Conservation (phyloP, 35 echinoderm and acorn worm species). For the Diadema setosum region DNA sequence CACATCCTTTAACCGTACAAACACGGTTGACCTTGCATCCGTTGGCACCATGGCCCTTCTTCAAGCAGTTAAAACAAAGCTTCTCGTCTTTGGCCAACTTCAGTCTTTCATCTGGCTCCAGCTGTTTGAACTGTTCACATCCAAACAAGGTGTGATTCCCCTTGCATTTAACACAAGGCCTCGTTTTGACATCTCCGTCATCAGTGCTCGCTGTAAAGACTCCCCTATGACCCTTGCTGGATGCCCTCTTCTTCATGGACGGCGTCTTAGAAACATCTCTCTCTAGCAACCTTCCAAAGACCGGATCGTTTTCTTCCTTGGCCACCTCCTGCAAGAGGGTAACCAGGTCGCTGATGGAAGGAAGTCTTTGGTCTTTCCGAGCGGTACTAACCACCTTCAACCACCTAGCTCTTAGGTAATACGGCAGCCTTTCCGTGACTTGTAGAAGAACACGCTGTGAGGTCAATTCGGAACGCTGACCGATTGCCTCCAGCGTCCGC, state of each 20-base stretch:
- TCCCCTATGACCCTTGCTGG: not conserved
- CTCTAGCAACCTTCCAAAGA: not conserved
- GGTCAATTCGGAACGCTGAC: not conserved
- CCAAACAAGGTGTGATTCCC: too few species aligned
- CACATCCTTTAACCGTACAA: constrained; percentile 21
- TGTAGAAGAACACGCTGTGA: not conserved
- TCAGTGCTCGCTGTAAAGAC: not conserved
- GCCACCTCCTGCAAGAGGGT: not conserved
- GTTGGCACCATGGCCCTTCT: not conserved
- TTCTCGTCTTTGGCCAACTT: not conserved
- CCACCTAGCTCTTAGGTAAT: not conserved
- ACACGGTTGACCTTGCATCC: constrained; percentile 18
- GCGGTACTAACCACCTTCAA: not conserved
- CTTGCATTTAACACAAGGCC: not conserved
- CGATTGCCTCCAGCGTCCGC: constrained; percentile 16
- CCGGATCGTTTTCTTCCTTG: not conserved
- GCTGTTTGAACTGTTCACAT: too few species aligned
- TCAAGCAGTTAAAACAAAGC: constrained; percentile 51
- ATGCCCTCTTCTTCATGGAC: not conserved
- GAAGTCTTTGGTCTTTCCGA: not conserved
- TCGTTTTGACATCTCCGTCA: too few species aligned
- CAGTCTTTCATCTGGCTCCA: not conserved
- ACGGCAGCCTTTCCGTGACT: not conserved
- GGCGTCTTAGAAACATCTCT: not conserved
- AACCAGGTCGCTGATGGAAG: not conserved